Percentiles rank a stretch among this genome's conserved stretches.
phyloP scores from a whole-genome alignment of 2,888 invertebrate genomes.

The Fissipunctia ypsillon region DNA sequence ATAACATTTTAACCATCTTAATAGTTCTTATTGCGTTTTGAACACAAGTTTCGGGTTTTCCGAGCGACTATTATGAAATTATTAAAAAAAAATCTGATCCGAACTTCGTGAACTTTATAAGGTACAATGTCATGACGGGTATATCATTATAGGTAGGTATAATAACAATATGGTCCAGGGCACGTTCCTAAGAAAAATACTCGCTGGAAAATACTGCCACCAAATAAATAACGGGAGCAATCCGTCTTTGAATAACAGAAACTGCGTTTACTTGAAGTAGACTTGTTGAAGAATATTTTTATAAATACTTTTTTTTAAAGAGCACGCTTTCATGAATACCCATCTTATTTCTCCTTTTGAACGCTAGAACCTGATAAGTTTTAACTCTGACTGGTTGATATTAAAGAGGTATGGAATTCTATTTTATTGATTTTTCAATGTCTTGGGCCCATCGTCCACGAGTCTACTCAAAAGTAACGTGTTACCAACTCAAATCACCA shows the following conservation, averaged over 20 bases:
- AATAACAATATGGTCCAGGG: neutral
- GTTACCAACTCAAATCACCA: neutral
- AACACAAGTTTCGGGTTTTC: neutral
- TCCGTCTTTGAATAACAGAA: neutral
- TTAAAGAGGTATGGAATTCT: neutral
- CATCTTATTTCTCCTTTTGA: neutral
- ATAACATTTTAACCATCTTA: neutral
- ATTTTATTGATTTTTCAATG: neutral
- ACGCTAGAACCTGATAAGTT: neutral
- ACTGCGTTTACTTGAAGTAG: neutral
- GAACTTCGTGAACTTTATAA: neutral
- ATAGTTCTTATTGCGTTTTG: neutral
- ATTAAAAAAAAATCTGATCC: no score
- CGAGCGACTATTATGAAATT: neutral
- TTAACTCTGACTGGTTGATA: neutral
- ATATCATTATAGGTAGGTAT: no score
- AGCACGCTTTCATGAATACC: accelerated
- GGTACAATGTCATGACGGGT: no score
- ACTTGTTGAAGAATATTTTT: neutral
- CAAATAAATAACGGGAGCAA: conserved; percentile 20
- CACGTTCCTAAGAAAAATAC: conserved; percentile 34
- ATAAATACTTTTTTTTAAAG: neutral
- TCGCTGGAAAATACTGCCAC: conserved; percentile 9
- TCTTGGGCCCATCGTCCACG: neutral
- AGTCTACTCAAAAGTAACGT: neutral